phyloP scores from a whole-genome alignment of 1,140 invertebrate genomes.

The Palaemon carinicauda region DNA sequence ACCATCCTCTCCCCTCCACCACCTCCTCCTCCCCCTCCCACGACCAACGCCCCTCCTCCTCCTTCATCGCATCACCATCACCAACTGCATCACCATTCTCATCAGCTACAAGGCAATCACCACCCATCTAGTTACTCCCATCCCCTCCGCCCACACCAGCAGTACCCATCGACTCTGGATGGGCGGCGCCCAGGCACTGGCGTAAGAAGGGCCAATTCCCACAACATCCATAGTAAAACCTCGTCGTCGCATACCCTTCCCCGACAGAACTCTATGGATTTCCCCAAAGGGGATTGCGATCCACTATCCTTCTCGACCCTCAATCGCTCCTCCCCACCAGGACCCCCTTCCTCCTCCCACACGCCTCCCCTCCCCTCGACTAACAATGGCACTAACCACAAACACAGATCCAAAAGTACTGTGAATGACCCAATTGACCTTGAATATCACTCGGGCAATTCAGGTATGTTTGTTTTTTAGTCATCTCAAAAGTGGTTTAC shows the following conservation, averaged over 20 bases:
- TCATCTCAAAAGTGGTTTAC: neutral
- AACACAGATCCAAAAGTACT: constrained; percentile 38
- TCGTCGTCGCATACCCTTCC: constrained; percentile 26
- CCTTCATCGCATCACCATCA: constrained; percentile 30
- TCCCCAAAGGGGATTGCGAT: constrained; percentile 8
- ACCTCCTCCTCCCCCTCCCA: constrained; percentile 7
- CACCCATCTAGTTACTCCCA: constrained; percentile 22
- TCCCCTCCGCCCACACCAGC: constrained; percentile 43
- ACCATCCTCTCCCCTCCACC: constrained; percentile 60
- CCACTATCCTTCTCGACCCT: neutral
- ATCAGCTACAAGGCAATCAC: neutral
- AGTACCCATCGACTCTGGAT: constrained; percentile 34
- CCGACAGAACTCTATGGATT: constrained; percentile 26
- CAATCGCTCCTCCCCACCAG: constrained; percentile 1
- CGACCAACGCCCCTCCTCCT: constrained; percentile 1
- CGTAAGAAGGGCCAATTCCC: constrained; percentile 7
- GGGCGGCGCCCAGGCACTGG: neutral
- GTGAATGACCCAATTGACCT: constrained; percentile 28
- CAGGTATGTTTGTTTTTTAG: constrained; percentile 45
- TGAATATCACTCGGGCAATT: constrained; percentile 40
- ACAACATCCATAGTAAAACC: neutral
- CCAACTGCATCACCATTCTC: constrained; percentile 4
- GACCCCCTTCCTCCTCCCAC: constrained; percentile 11
- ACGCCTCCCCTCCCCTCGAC: constrained; percentile 16
- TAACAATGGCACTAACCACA: constrained; percentile 32